Base-by-base conservation (phyloP, 2,797 vertebrate species). In the Malurus leucopterus region DNA sequence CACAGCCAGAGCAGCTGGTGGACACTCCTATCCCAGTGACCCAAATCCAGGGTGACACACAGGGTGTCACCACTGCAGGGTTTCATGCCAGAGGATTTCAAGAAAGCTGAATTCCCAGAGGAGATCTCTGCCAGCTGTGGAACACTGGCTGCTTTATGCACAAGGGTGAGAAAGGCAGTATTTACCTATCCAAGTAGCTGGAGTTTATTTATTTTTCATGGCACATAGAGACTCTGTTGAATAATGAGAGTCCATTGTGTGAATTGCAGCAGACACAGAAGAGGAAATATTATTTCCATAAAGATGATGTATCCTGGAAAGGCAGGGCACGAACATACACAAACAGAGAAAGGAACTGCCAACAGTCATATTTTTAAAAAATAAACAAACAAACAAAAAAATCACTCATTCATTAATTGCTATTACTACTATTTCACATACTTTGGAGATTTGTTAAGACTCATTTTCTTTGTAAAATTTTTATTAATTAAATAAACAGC, bases 31-130 rank as follows among this genome's bases (percentile, higher is more conserved):
- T 7, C 32, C 32, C 24, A 12, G 3, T 24, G 57, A 11, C 2
- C 24, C 64, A 36, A 36, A 36, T 36, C 36, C 36, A 0, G 40
- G 18, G 20, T 44, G 65, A 38, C 82, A 57, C 20, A 12, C 22
- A 2, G 24, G 3, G 0, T 27, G 15, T 12, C 55, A 54, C 59
- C 30, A 7, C 5, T 0, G 9, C 2, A 5, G 5, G 22, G 19
- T 11, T 76, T 43, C 22, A 3, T 40, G 68, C 32, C 70, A 68
- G 40, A 36, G 58, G 8, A 27, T 30, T 70, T 50, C 19, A 5
- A 22, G 86, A 40, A 54, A 68, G 22, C 64, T 73, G 61, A 82
- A 21, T 12, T 30, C 23, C 36, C 29, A n/a, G 59, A 40, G 47
- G 40, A 68, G 58, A 51, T 9, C 13, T 5, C 29, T 85, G 82